These are phyloP conservation scores for Conger conger DNA, from an alignment of 2,113 vertebrate genomes.

Conservation along the genomic window DNA sequence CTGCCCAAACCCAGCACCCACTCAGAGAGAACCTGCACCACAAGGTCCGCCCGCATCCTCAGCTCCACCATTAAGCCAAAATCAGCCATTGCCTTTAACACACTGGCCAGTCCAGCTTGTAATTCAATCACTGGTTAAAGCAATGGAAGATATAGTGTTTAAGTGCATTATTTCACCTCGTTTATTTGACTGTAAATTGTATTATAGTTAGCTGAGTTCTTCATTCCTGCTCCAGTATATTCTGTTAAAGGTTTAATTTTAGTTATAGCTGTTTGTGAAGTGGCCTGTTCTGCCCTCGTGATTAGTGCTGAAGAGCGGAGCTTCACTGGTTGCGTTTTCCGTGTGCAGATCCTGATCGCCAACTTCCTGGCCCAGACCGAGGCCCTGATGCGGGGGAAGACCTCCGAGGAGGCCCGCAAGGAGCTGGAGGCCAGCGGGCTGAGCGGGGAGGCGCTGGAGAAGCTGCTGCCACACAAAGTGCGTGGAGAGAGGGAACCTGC, in stretches of 20 bases:
- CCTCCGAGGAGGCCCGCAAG: constrained; percentile 76
- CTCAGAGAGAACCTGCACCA: constrained; percentile 90
- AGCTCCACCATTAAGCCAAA: not conserved
- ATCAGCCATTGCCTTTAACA: not conserved
- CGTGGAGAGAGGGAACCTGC: not conserved
- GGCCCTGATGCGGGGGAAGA: constrained; percentile 95
- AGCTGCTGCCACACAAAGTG: constrained; percentile 94
- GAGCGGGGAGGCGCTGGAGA: constrained; percentile 75
- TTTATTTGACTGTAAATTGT: not conserved
- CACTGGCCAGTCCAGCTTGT: not conserved
- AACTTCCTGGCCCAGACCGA: constrained; percentile 97
- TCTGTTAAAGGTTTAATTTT: not conserved
- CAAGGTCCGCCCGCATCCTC: constrained; percentile 67
- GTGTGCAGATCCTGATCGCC: constrained; percentile 83
- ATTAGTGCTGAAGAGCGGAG: not conserved
- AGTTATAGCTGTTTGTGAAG: not conserved
- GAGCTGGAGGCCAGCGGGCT: constrained; percentile 80
- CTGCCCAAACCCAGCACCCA: constrained; percentile 89
- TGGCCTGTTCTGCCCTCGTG: not conserved
- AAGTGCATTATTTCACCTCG: not conserved
- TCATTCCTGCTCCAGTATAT: not conserved
- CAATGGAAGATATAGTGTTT: not conserved
- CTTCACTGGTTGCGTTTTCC: not conserved
- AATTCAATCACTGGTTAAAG: not conserved
- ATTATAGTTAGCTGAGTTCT: not conserved